Evolutionary conservation across 2,113 vertebrate species (phyloP).

Genomic region (Murina feae): DNA sequence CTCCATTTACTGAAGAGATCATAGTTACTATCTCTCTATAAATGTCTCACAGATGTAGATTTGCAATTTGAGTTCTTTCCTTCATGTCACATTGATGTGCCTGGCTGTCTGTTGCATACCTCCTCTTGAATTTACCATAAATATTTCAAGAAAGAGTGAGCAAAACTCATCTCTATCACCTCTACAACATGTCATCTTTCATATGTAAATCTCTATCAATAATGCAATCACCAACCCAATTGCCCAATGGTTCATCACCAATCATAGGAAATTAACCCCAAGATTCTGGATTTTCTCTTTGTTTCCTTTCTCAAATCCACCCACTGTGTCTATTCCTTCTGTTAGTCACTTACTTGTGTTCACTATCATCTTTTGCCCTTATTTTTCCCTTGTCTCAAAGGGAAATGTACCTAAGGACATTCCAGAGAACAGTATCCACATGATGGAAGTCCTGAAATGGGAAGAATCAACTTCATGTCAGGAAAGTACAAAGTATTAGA

Average conservation of each 20-base stretch:
- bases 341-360: background rate
- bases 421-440: background rate
- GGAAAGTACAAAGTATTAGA: background rate
- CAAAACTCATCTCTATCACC: background rate
- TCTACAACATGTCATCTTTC: background rate
- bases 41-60: background rate
- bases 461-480: background rate
- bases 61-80: background rate
- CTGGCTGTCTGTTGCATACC: background rate
- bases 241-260: background rate
- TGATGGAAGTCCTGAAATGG: background rate
- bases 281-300: background rate
- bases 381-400: background rate
- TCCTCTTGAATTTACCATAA: background rate
- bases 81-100: background rate
- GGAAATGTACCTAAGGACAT: background rate
- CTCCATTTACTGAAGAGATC: background rate
- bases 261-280: background rate
- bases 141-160: background rate
- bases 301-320: background rate
- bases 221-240: background rate
- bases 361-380: background rate
- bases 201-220: background rate
- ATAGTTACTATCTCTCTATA: background rate
- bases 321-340: background rate